Conservation (phyloP, 2,797 vertebrate genomes). For the Semotilus atromaculatus region DNA sequence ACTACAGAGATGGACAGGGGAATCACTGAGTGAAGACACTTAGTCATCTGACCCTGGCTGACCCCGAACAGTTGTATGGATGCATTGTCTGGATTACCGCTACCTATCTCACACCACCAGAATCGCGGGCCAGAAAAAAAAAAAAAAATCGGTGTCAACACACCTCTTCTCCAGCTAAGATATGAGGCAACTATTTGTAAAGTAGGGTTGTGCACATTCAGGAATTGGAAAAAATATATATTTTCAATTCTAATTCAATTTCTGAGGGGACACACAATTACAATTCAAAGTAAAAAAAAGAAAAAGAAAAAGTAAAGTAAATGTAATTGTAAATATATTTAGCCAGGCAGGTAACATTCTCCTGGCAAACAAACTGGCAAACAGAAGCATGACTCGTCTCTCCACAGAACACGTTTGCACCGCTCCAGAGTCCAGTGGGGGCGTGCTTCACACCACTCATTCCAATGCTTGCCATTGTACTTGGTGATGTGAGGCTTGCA, state of each 20-base stretch:
- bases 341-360: too few species aligned
- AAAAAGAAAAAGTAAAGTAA: too few species aligned
- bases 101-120: slow-evolving; percentile 45
- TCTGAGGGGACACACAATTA: neutral
- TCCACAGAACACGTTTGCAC: too few species aligned
- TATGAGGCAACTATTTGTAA: slow-evolving; percentile 13
- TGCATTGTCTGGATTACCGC: slow-evolving; percentile 35
- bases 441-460: too few species aligned
- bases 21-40: slow-evolving; percentile 36
- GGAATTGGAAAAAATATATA: neutral
- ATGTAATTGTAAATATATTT: too few species aligned
- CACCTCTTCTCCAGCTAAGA: slow-evolving; percentile 6
- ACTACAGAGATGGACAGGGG: slow-evolving; percentile 43
- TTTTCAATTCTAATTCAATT: neutral
- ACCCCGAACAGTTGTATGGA: slow-evolving; percentile 32
- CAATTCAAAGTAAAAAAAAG: too few species aligned
- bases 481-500: too few species aligned
- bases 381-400: too few species aligned
- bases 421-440: too few species aligned
- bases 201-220: neutral
- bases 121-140: slow-evolving; percentile 13
- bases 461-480: too few species aligned
- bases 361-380: too few species aligned
- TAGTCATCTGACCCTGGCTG: slow-evolving; percentile 26
- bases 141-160: slow-evolving; percentile 46